Base-by-base conservation (phyloP, 2,888 invertebrate species). In the Drosophila macrothrix region DNA sequence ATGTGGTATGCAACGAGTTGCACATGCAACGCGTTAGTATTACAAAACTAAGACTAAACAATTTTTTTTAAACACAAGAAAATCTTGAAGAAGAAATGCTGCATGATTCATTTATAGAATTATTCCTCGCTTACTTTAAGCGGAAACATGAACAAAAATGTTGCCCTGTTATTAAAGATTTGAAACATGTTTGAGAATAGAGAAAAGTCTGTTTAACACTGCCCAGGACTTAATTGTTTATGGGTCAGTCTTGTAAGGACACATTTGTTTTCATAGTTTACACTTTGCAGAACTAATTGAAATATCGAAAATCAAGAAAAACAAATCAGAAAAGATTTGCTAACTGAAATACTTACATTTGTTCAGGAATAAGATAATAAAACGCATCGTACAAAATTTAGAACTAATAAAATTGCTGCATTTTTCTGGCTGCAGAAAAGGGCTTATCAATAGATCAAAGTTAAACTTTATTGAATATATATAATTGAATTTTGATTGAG, bases 1-100 rank as follows among this genome's bases (percentile, higher is more conserved):
- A 53, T 65, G 64, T 63, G 43, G 22, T n/a, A 39, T 43, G 35
- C 33, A 31, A 39, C 33, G 39, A 12, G 53, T 68, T 39, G 46
- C 31, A 33, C 49, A 46, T 49, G 29, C 43, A 50, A 46, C 22
- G 43, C n/a, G 35, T 60, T 25, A 41, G 22, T 16, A 33, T 55
- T 33, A 41, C 6, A 6, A 66, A 41, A 56, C 19, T 3, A 50
- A 28, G n/a, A n/a, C n/a, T n/a, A n/a, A 19, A 1, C 3, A 14
- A 22, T 22, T 43, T 43, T 4, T 28, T 46, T 25, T 41, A 2
- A n/a, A 5, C 2, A 2, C n/a, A 41, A 41, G n/a, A n/a, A 4
- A 41, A 41, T 41, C 43, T 14, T 43, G 3, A 6, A 46, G 12
- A 43, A 12, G 12, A 6, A 22, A 43, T 43, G 14, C 22, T 14